These are phyloP conservation scores for Pollicipes pollicipes DNA, from an alignment of 1,140 invertebrate genomes.

Conservation along the genomic window DNA sequence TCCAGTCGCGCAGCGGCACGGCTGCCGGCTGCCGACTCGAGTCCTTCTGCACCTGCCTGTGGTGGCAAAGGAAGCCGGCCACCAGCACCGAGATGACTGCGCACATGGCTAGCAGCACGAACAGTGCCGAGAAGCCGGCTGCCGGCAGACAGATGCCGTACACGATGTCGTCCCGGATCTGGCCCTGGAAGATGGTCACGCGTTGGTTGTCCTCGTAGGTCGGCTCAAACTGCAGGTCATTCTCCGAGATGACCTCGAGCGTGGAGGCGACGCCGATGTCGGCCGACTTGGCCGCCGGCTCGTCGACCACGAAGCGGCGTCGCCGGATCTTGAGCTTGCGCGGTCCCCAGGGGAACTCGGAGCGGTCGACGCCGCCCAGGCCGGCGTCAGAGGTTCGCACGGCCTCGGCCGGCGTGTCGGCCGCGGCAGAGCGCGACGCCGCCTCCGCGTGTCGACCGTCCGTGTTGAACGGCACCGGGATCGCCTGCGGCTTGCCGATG, in stretches of 20 bases:
- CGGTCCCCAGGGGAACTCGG: slow-evolving; percentile 17
- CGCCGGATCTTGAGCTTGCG: slow-evolving; percentile 24
- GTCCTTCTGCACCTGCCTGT: too few relatives aligned
- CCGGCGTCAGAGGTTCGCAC: too few relatives aligned
- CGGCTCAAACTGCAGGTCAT: slow-evolving; percentile 70
- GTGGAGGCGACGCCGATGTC: slow-evolving; percentile 69
- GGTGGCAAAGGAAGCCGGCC: slow-evolving; percentile 24
- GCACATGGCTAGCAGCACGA: slow-evolving; percentile 64
- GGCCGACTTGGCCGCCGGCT: slow-evolving; percentile 49
- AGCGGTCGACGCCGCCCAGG: too few relatives aligned
- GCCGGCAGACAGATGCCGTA: slow-evolving; percentile 81
- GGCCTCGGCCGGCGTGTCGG: too few relatives aligned
- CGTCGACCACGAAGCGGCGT: slow-evolving; percentile 45
- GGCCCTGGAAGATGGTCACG: slow-evolving; percentile 55
- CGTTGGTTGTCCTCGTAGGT: slow-evolving; percentile 34
- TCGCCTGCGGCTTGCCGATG: too few relatives aligned
- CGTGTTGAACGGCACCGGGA: too few relatives aligned
- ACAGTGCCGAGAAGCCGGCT: slow-evolving; percentile 66
- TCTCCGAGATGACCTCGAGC: slow-evolving; percentile 80
- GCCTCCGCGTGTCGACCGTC: too few relatives aligned
- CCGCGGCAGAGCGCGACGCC: too few relatives aligned
- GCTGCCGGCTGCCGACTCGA: too few relatives aligned
- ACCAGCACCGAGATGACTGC: slow-evolving; percentile 42
- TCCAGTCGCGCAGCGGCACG: too few relatives aligned
- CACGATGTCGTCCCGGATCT: slow-evolving; percentile 59